Conservation (phyloP, 2,113 vertebrate species). For the Anarhynchus alexandrinus region DNA sequence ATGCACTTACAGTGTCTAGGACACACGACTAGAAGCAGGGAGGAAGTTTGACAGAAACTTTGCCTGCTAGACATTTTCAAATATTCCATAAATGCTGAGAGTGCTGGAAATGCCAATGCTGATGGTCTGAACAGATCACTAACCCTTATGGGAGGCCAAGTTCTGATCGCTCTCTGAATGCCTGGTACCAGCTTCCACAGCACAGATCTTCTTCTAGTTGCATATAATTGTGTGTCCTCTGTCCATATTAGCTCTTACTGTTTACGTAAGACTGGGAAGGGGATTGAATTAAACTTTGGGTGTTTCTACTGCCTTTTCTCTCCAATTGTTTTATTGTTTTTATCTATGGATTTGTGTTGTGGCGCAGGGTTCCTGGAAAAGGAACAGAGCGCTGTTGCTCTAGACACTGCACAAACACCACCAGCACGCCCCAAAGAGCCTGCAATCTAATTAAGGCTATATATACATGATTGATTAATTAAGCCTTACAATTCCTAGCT, state of each 20-base stretch:
- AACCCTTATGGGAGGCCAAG: background rate
- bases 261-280: background rate
- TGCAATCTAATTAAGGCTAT: background rate
- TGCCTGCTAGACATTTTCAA: slow-evolving; percentile 28
- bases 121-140: background rate
- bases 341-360: background rate
- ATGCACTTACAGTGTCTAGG: background rate
- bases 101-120: background rate
- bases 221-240: rapidly evolving
- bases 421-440: background rate
- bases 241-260: background rate
- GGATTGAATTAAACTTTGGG: background rate
- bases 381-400: background rate
- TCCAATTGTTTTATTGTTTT: background rate
- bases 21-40: background rate
- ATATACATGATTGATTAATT: background rate
- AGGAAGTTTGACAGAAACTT: slow-evolving; percentile 37
- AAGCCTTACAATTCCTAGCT: background rate
- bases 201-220: background rate
- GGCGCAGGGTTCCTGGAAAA: background rate
- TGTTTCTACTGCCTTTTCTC: background rate
- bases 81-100: slow-evolving; percentile 53
- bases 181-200: background rate
- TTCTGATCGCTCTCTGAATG: background rate
- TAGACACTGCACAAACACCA: background rate